Conservation (phyloP, 53 echinoderm and acorn worm genomes). For the Actinopyga echinites region DNA sequence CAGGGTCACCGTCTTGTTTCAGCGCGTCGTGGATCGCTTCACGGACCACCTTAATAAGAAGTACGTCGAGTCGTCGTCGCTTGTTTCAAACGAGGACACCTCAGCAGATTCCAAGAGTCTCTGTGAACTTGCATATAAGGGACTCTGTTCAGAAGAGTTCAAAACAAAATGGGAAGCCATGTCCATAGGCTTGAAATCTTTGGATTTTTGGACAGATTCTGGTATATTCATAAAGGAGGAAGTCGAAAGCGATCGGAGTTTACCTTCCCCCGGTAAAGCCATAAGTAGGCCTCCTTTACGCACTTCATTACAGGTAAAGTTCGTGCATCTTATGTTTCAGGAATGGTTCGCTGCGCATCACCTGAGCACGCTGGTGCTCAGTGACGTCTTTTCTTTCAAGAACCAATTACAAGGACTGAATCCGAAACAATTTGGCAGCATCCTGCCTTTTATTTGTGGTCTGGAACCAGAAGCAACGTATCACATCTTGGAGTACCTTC, state of each 20-base stretch:
- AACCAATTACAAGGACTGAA: not conserved
- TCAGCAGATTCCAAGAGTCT: not conserved
- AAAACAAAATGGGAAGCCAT: not conserved
- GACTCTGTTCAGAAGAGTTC: not conserved
- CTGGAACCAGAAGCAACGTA: constrained; percentile 11
- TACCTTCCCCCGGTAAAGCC: not conserved
- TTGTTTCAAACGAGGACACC: not conserved
- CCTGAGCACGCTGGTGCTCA: not conserved
- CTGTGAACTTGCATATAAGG: constrained; percentile 15
- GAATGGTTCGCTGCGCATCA: constrained; percentile 25
- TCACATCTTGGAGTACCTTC: not conserved
- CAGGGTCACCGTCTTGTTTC: constrained; percentile 28
- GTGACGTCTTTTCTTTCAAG: not conserved
- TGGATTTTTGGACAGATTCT: constrained; percentile 31
- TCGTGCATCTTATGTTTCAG: constrained; percentile 14
- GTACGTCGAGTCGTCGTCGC: not conserved
- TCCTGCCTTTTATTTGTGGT: constrained; percentile 27
- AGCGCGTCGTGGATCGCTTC: not conserved
- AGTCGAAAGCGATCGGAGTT: not conserved
- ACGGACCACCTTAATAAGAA: not conserved
- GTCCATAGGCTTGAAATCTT: not conserved
- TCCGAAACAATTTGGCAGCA: constrained; percentile 10
- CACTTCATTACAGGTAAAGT: not conserved
- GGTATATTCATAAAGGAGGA: constrained; percentile 23
- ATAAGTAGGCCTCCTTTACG: not conserved